A percentile compares a stretch with the other conserved stretches of the same genome.
Evolutionary conservation across 2,888 invertebrate species (phyloP).

Genomic region (Plagiodera versicolora): DNA sequence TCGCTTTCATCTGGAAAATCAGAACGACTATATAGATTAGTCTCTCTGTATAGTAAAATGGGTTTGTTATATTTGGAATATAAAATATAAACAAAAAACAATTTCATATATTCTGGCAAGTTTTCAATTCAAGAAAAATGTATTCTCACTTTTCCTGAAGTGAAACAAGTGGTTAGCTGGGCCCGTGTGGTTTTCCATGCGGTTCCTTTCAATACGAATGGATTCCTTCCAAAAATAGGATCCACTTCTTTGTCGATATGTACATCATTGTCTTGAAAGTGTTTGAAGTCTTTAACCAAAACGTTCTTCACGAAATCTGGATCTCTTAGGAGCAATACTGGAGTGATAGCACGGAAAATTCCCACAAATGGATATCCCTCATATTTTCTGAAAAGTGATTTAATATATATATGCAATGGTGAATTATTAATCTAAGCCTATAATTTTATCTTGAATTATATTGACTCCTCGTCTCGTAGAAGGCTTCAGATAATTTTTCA

Average conservation of each 20-base stretch:
- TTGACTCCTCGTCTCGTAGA: no score
- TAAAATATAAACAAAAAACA: no score
- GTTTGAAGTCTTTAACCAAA: constrained; percentile 47
- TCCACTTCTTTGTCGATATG: constrained; percentile 52
- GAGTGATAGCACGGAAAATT: constrained; percentile 44
- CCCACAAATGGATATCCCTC: constrained; percentile 47
- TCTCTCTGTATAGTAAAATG: no score
- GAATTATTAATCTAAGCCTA: no score
- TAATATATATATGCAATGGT: no score
- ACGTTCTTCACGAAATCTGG: constrained; percentile 48
- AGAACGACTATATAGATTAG: no score
- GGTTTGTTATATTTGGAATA: no score
- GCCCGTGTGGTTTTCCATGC: constrained; percentile 57
- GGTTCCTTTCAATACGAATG: constrained; percentile 55
- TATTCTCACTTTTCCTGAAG: constrained; percentile 51
- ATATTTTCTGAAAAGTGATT: constrained; percentile 47
- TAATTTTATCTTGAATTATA: no score
- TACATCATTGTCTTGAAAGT: constrained; percentile 52
- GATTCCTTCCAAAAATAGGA: constrained; percentile 55
- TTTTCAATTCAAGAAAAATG: no score
- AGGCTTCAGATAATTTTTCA: no score
- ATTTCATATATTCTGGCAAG: no score
- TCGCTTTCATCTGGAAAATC: constrained; percentile 52
- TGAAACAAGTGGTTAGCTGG: constrained; percentile 58
- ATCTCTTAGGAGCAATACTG: constrained; percentile 47